Conservation (phyloP, 2,888 invertebrate species). For the Synanthedon vespiformis region DNA sequence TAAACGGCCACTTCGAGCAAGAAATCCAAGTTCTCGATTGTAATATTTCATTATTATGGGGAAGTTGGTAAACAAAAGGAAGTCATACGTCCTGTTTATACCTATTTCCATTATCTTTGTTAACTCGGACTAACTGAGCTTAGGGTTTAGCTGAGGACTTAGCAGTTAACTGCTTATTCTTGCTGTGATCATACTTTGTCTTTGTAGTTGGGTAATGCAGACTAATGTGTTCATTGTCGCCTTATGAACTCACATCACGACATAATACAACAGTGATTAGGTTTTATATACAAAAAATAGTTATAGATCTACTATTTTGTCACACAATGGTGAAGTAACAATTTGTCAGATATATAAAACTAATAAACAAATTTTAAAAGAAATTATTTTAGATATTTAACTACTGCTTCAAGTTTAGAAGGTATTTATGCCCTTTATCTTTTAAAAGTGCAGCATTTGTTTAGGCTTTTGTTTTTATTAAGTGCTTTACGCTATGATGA, state of each 20-base stretch:
- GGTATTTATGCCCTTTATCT: constrained; percentile 11
- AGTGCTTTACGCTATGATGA: neutral
- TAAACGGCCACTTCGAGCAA: constrained; percentile 34
- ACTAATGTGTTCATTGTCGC: constrained; percentile 21
- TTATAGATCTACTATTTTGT: too few species aligned
- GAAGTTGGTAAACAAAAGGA: constrained; percentile 22
- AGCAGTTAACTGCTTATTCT: neutral
- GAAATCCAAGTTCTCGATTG: constrained; percentile 30
- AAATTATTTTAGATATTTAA: too few species aligned
- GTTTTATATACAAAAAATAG: too few species aligned
- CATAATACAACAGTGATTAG: neutral
- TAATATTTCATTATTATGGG: constrained; percentile 40
- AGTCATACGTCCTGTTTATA: constrained; percentile 9
- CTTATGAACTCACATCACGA: constrained; percentile 16
- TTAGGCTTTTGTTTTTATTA: constrained; percentile 1
- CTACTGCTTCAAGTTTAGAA: too few species aligned
- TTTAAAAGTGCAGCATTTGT: constrained; percentile 6
- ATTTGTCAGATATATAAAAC: too few species aligned
- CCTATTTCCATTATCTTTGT: neutral
- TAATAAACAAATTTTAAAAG: too few species aligned
- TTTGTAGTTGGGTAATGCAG: constrained; percentile 22
- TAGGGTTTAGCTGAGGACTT: neutral
- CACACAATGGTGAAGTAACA: too few species aligned
- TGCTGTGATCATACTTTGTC: constrained; percentile 12
- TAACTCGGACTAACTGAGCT: neutral